Conservation (phyloP, 2,888 invertebrate genomes). For the Nymphalis urticae region DNA sequence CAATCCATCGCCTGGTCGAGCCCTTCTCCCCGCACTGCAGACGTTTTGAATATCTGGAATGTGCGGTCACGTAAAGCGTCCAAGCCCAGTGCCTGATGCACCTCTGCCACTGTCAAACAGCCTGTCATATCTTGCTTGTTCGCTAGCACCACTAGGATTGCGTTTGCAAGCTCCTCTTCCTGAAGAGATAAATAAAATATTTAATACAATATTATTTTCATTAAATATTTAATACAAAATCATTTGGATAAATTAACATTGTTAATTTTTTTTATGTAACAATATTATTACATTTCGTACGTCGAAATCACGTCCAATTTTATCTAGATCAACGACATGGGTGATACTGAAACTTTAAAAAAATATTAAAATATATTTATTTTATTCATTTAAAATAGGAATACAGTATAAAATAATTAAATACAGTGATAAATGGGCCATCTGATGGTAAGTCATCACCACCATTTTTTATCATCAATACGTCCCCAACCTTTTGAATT, state of each 20-base stretch:
- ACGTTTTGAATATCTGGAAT: constrained; percentile 99
- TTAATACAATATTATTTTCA: background rate
- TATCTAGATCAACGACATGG: too few relatives aligned
- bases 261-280: too few relatives aligned
- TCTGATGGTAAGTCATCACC: too few relatives aligned
- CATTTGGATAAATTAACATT: background rate
- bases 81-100: constrained; percentile 97
- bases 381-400: too few relatives aligned
- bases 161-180: constrained; percentile 98
- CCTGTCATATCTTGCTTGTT: constrained; percentile 99
- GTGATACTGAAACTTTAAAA: too few relatives aligned
- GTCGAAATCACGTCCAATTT: too few relatives aligned
- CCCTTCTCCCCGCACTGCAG: constrained; percentile 98
- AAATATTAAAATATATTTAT: too few relatives aligned
- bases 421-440: too few relatives aligned
- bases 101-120: constrained; percentile 97
- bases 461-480: too few relatives aligned
- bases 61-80: constrained; percentile 97
- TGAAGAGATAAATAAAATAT: constrained; percentile 55
- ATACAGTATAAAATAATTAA: too few relatives aligned
- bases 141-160: constrained; percentile 97
- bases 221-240: background rate
- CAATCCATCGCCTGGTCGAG: constrained; percentile 99
- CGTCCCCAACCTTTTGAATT: too few relatives aligned
- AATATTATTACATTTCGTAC: too few relatives aligned